Conservation (phyloP, 2,113 vertebrate species). For the human region DNA sequence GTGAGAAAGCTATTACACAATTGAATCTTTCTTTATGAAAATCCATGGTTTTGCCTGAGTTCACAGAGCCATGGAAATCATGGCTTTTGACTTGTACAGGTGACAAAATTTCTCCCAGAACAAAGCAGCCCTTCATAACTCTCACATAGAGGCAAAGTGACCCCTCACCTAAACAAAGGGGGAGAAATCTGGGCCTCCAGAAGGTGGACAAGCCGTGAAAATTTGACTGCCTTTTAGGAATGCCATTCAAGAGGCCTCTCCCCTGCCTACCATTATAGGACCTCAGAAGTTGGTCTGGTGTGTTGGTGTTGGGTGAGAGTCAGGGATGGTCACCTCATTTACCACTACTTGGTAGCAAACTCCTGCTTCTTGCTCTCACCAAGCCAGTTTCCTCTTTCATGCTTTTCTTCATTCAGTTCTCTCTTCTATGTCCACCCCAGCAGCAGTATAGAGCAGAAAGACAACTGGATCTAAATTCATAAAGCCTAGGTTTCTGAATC, state of each 20-base stretch:
- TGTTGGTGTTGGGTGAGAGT: neutral
- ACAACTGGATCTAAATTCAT: neutral
- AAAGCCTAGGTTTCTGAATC: neutral
- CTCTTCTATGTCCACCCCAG: neutral
- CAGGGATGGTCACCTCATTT: neutral
- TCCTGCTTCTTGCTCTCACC: neutral
- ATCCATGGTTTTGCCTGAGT: neutral
- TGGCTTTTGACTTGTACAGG: slow-evolving; percentile 40
- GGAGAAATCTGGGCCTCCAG: neutral
- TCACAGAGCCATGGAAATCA: slow-evolving; percentile 17
- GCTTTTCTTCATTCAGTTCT: neutral
- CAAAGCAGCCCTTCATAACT: slow-evolving; percentile 34
- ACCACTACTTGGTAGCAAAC: neutral
- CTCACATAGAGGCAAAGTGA: neutral
- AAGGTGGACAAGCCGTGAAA: neutral
- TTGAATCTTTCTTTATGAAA: slow-evolving; percentile 55
- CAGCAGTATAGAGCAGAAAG: neutral
- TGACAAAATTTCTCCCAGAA: slow-evolving; percentile 45
- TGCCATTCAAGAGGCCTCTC: neutral
- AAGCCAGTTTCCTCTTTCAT: neutral
- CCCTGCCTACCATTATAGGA: neutral
- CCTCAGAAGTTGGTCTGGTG: neutral
- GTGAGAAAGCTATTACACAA: slow-evolving; percentile 33
- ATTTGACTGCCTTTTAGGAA: neutral
- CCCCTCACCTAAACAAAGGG: neutral